phyloP scores from a whole-genome alignment of 2,888 invertebrate genomes.

The Ypsolopha scabrella region DNA sequence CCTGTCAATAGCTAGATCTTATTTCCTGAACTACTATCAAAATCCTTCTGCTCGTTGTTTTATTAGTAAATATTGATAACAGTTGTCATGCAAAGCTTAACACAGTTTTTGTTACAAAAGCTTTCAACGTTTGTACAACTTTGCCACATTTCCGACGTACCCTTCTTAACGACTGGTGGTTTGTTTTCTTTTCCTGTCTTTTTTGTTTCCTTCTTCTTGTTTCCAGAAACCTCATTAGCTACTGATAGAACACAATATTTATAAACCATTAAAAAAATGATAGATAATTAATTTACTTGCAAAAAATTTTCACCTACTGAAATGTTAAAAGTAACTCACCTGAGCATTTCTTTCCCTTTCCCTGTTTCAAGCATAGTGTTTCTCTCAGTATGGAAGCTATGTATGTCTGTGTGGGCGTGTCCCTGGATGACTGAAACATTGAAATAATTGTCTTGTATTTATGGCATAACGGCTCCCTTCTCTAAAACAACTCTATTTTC shows the following conservation, averaged over 20 bases:
- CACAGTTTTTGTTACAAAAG: too few species aligned
- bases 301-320: too few species aligned
- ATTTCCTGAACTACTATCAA: too few species aligned
- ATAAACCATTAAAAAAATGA: constrained; percentile 9
- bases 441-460: too few species aligned
- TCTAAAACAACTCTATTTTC: too few species aligned
- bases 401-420: constrained; percentile 63
- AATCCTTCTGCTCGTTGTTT: too few species aligned
- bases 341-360: constrained; percentile 50
- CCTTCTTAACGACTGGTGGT: constrained; percentile 45
- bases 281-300: constrained; percentile 9
- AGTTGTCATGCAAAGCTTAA: too few species aligned
- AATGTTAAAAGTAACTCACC: neutral
- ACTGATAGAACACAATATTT: constrained; percentile 23
- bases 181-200: constrained; percentile 55
- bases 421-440: constrained; percentile 59
- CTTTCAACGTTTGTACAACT: constrained; percentile 3
- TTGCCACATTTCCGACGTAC: constrained; percentile 39
- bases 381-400: constrained; percentile 71
- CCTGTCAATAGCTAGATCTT: too few species aligned
- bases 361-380: constrained; percentile 69
- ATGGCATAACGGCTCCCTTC: too few species aligned
- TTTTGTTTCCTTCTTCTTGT: constrained; percentile 55
- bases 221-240: constrained; percentile 33
- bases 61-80: too few species aligned